Conservation (phyloP, 2,797 vertebrate species). For the Ataeniobius toweri region DNA sequence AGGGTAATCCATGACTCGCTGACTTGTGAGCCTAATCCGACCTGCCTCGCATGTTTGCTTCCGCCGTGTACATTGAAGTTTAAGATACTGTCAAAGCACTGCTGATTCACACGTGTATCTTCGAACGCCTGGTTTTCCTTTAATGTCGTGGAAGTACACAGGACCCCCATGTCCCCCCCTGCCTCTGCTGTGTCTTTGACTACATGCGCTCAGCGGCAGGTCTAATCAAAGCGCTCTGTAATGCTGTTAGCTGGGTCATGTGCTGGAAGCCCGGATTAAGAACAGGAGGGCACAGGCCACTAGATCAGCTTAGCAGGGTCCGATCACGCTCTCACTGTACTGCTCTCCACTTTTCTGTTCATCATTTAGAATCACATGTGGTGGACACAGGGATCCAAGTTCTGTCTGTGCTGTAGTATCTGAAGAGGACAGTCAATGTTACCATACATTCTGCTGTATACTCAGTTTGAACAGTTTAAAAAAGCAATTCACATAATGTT, state of each 20-base stretch:
- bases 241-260: slow-evolving; percentile 81
- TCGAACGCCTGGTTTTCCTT: slow-evolving; percentile 39
- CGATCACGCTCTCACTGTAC: slow-evolving; percentile 21
- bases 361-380: slow-evolving; percentile 22
- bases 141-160: slow-evolving; percentile 35
- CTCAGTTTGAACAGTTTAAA: neutral
- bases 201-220: slow-evolving; percentile 62
- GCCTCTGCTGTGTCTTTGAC: slow-evolving; percentile 12
- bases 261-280: slow-evolving; percentile 79
- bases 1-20: slow-evolving; percentile 67
- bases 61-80: slow-evolving; percentile 11
- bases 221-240: slow-evolving; percentile 76
- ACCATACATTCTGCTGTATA: neutral
- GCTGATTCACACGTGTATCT: slow-evolving; percentile 17
- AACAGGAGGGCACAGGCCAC: slow-evolving; percentile 71
- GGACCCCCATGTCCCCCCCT: slow-evolving; percentile 25
- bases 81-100: slow-evolving; percentile 17
- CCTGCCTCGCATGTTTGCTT: slow-evolving; percentile 37
- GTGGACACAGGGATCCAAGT: slow-evolving; percentile 17
- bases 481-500: neutral
- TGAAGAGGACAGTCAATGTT: neutral
- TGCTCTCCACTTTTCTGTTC: neutral
- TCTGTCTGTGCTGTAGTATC: neutral
- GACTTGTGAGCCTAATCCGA: slow-evolving; percentile 61
- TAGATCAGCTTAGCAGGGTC: slow-evolving; percentile 62